These are phyloP conservation scores for Cuniculus paca DNA, from an alignment of 2,797 vertebrate species.

Conservation along the genomic window DNA sequence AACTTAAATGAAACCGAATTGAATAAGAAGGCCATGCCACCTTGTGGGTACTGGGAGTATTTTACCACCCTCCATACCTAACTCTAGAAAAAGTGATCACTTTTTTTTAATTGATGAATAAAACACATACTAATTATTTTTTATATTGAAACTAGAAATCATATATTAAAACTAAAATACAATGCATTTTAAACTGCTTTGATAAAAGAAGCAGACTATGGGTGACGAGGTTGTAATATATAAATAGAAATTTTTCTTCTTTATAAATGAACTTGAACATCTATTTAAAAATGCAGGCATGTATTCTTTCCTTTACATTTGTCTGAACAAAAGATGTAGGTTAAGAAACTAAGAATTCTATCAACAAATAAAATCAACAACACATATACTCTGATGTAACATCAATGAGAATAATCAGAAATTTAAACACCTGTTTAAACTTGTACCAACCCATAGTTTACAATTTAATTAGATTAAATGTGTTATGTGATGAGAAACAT, in stretches of 20 bases:
- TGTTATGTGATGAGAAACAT: neutral
- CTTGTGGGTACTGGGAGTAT: conserved; percentile 61
- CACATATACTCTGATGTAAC: neutral
- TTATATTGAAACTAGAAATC: neutral
- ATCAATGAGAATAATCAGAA: conserved; percentile 1
- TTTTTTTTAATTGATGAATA: neutral
- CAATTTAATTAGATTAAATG: conserved; percentile 24
- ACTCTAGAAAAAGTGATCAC: neutral
- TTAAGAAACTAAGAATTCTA: neutral
- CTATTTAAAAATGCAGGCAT: conserved; percentile 16
- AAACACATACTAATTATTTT: neutral
- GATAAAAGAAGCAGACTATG: neutral
- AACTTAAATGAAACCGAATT: conserved; percentile 50
- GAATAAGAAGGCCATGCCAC: conserved; percentile 74
- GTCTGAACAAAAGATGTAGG: conserved; percentile 24
- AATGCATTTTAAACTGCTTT: neutral
- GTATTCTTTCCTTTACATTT: neutral
- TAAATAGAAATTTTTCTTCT: conserved; percentile 43
- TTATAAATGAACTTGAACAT: conserved; percentile 39
- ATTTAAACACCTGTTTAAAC: neutral
- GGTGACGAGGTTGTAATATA: neutral
- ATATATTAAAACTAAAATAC: conserved; percentile 42
- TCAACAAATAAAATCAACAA: conserved; percentile 34
- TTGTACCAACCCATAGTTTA: neutral
- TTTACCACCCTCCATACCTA: conserved; percentile 29